A percentile compares a stretch with the other conserved stretches of the same genome.
Conservation (phyloP, 2,113 vertebrate species). For the Sitta europaea region DNA sequence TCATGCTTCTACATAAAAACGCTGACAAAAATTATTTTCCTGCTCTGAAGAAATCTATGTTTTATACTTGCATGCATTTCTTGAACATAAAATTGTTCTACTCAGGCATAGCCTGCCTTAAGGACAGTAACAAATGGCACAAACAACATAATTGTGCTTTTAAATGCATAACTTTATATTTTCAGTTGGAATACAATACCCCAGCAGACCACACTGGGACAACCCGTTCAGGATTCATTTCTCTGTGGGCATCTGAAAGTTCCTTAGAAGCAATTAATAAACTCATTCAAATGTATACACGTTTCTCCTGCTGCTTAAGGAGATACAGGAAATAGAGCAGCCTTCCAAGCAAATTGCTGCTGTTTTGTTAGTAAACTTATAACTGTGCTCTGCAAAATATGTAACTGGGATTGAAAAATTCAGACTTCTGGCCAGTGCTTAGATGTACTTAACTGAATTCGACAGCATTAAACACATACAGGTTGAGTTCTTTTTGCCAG, state of each 20-base stretch:
- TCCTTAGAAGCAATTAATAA: slow-evolving; percentile 17
- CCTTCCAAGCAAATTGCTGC: slow-evolving; percentile 19
- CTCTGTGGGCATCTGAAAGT: neutral
- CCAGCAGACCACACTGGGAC: neutral
- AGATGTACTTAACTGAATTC: neutral
- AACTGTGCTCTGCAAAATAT: neutral
- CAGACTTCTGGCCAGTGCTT: neutral
- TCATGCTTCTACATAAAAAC: neutral
- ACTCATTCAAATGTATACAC: slow-evolving; percentile 2
- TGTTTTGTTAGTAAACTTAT: neutral
- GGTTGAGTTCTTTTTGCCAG: neutral
- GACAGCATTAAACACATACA: neutral
- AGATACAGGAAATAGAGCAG: neutral
- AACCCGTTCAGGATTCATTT: slow-evolving; percentile 25
- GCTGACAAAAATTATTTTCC: neutral
- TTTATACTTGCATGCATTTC: neutral
- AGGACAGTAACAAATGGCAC: neutral
- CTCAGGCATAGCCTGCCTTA: neutral
- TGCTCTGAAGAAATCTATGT: neutral
- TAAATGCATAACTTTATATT: neutral
- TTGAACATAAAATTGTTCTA: neutral
- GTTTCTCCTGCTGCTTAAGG: neutral
- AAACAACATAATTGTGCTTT: neutral
- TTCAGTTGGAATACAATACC: neutral
- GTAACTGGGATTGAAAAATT: neutral